Percentiles rank a stretch among this genome's conserved stretches.
Evolutionary conservation across 2,113 vertebrate species (phyloP).

Genomic region (Dromiciops gliroides): DNA sequence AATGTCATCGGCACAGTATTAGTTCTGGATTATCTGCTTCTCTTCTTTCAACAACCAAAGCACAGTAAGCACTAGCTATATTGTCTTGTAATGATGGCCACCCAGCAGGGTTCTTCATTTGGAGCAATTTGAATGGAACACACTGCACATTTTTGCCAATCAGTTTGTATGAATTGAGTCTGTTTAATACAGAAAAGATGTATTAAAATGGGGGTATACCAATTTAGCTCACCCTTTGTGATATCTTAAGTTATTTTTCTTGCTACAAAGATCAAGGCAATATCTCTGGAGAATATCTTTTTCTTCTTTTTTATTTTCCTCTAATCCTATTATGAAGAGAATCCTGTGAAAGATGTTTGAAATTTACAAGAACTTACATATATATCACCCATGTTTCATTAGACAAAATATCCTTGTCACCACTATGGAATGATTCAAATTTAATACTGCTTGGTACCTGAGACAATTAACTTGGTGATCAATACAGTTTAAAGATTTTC

Average conservation of each 20-base stretch:
- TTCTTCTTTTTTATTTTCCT: neutral
- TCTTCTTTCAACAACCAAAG: neutral
- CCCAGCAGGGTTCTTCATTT: neutral
- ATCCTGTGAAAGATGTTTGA: neutral
- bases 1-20: neutral
- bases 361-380: neutral
- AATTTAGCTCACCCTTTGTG: neutral
- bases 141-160: neutral
- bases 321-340: neutral
- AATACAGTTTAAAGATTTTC: constrained; percentile 50
- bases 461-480: constrained; percentile 65
- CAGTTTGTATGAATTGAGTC: neutral
- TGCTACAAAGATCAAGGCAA: neutral
- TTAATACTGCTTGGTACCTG: constrained; percentile 58
- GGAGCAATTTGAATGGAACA: neutral
- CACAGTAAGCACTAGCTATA: neutral
- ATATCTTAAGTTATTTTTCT: neutral
- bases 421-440: constrained; percentile 24
- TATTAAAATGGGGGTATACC: neutral
- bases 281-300: neutral
- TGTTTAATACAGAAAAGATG: neutral
- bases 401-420: neutral
- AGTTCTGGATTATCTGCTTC: neutral
- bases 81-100: neutral
- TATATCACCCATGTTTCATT: neutral